Conservation (phyloP, 2,888 invertebrate genomes). For the Taphrorychus bicolor region DNA sequence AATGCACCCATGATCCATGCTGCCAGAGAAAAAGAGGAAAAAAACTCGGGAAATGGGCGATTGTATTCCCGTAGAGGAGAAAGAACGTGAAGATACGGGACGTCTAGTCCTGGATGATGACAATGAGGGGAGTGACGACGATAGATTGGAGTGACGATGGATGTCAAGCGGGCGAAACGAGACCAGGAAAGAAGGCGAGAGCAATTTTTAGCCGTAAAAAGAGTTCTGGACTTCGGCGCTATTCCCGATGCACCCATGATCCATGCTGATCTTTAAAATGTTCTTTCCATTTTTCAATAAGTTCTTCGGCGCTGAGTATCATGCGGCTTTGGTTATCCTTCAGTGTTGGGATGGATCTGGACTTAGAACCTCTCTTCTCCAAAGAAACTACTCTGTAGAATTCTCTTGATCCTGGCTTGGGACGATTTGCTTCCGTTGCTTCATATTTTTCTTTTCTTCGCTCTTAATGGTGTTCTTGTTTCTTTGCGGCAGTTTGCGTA, state of each 20-base stretch:
- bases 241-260: constrained; percentile 98
- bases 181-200: constrained; percentile 80
- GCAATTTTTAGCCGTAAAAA: constrained; percentile 81
- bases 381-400: no score
- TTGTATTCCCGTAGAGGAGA: constrained; percentile 65
- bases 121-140: constrained; percentile 84
- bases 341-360: no score
- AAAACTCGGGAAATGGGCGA: constrained; percentile 86
- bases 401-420: no score
- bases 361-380: no score
- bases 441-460: no score
- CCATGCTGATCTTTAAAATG: no score
- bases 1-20: constrained; percentile 98
- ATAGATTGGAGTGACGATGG: constrained; percentile 88
- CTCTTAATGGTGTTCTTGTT: no score
- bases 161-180: constrained; percentile 78
- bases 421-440: no score
- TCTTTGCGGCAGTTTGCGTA: no score
- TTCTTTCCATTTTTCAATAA: no score
- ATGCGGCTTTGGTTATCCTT: no score
- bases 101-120: constrained; percentile 83
- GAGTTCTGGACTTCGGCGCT: constrained; percentile 84
- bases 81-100: constrained; percentile 58
- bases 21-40: constrained; percentile 92
- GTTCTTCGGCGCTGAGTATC: no score